phyloP scores from a whole-genome alignment of 2,113 vertebrate species.

The Atractosteus spatula region DNA sequence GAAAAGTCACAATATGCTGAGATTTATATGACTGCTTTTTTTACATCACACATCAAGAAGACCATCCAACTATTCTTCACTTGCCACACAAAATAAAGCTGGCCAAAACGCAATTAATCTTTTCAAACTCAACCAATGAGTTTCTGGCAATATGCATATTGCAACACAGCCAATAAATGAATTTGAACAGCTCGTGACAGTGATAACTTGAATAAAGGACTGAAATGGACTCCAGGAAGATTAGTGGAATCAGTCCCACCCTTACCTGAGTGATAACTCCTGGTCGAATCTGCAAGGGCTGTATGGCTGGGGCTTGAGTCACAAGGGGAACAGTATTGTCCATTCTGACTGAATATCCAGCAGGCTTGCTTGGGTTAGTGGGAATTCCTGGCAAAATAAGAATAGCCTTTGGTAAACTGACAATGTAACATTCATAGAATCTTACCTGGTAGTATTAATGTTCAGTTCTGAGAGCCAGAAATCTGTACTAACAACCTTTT shows the following conservation, averaged over 20 bases:
- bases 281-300: constrained; percentile 88
- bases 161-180: too few species aligned
- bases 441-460: too few species aligned
- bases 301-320: constrained; percentile 85
- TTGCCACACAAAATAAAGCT: not conserved
- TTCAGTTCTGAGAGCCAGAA: too few species aligned
- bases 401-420: not conserved
- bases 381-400: constrained; percentile 75
- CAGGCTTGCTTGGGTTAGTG: constrained; percentile 78
- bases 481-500: too few species aligned
- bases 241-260: not conserved
- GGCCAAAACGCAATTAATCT: not conserved
- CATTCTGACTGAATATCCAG: constrained; percentile 85
- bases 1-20: too few species aligned
- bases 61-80: too few species aligned
- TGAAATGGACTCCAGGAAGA: not conserved
- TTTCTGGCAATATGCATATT: too few species aligned
- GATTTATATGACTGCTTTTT: too few species aligned
- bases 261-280: constrained; percentile 91
- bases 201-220: not conserved
- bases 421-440: too few species aligned
- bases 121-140: not conserved
- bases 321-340: constrained; percentile 87
- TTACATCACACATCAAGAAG: too few species aligned
- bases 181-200: not conserved